Evolutionary conservation across 2,113 vertebrate genomes (phyloP).

Genomic region (Rhinopomastus cyanomelas): DNA sequence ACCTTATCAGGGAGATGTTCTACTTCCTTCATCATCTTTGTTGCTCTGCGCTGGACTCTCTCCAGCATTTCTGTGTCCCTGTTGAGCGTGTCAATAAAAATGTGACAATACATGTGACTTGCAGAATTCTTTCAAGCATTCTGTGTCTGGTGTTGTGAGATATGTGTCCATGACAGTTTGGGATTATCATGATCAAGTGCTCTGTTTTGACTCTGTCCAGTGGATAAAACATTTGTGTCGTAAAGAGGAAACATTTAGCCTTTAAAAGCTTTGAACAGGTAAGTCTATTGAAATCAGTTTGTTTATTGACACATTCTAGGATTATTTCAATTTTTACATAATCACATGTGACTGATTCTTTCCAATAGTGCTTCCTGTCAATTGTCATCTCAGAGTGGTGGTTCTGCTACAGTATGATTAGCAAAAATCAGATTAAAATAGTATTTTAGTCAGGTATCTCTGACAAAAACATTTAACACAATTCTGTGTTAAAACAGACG

Average conservation of each 20-base stretch:
- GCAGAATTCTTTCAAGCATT: constrained; percentile 62
- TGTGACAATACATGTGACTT: constrained; percentile 54
- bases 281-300: constrained; percentile 18
- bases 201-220: constrained; percentile 67
- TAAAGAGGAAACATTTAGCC: constrained; percentile 55
- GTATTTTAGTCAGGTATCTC: neutral
- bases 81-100: no score
- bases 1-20: no score
- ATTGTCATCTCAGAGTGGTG: neutral
- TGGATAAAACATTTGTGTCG: constrained; percentile 53
- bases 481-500: neutral
- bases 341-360: neutral
- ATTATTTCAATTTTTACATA: neutral
- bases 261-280: constrained; percentile 72
- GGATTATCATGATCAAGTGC: constrained; percentile 71
- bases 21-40: no score
- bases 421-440: neutral
- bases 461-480: neutral
- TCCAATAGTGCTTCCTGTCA: neutral
- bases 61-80: no score
- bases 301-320: neutral
- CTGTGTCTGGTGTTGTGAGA: constrained; percentile 61
- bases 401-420: neutral
- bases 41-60: no score
- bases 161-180: constrained; percentile 61